Evolutionary conservation across 1,140 invertebrate genomes (phyloP), one percentile per base, ranked within the genome.

Genomic region (Trichonephila clavipes): DNA sequence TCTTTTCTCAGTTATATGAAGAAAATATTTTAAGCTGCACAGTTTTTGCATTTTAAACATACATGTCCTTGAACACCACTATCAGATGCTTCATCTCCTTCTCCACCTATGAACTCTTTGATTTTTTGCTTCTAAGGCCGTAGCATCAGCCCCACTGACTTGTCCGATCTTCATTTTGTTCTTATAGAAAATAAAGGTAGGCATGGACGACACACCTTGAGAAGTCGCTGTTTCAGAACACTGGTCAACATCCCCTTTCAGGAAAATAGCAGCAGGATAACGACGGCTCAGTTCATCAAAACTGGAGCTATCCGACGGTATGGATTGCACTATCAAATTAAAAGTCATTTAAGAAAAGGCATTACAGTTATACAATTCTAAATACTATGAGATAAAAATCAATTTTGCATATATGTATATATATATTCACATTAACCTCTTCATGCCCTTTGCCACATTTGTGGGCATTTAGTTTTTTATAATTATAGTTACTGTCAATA

Each of bases 121-220:
- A 99, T 98, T 96, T n/a, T 99, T 99, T 64, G 97, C 97, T 96
- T 99, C 98, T 59, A 99, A 95, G 1, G 96, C 96, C 81, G 96
- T 96, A 14, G 97, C 96, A 96, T 99, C 97, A 1, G 98, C 98
- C 19, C 98, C 98, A 96, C 98, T 97, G 81, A 99, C 96, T 19
- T 97, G 96, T 95, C 98, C 98, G 95, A 99, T 96, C 96, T 97
- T 98, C 95, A 97, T 97, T 95, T 97, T 97, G 95, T 99, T 99
- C 94, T 97, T 97, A 95, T 98, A 99, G 95, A 99, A 99, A 94
- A 99, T 97, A 95, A 99, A 99, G 10, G 99, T 99, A 12, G 99
- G 99, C 98, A 99, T 99, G 3, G 98, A 98, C 94, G 97, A 97
- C 24, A 99, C 98, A 72, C 98, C 98, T 95, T 99, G 97, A 34